phyloP scores from a whole-genome alignment of 2,797 vertebrate genomes.

The Chelon labrosus region DNA sequence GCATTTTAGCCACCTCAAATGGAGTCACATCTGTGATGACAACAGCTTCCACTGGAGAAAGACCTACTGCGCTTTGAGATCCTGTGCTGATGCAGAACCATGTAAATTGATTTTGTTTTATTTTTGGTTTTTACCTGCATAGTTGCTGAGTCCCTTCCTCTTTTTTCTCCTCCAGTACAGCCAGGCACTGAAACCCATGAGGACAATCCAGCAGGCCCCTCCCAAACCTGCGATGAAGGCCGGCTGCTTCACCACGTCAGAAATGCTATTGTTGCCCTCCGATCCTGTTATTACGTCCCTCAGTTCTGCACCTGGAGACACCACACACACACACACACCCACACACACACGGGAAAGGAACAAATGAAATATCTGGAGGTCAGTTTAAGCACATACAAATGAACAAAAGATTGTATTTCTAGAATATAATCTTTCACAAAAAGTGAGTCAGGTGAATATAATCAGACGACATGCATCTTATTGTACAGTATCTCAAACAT shows the following conservation, averaged over 20 bases:
- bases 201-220: conserved; percentile 97
- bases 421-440: background rate
- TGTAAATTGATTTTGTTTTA: conserved; percentile 67
- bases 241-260: conserved; percentile 96
- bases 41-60: conserved; percentile 54
- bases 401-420: background rate
- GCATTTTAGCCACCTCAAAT: conserved; percentile 70
- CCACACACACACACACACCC: background rate
- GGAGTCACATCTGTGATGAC: conserved; percentile 68
- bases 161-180: conserved; percentile 98
- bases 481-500: conserved; percentile 13
- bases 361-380: conserved; percentile 18
- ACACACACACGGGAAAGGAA: conserved; percentile 7
- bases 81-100: conserved; percentile 58
- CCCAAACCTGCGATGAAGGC: conserved; percentile 97
- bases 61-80: conserved; percentile 55
- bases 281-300: conserved; percentile 93
- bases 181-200: conserved; percentile 99
- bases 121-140: conserved; percentile 88
- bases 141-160: conserved; percentile 98
- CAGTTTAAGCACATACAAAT: conserved; percentile 8
- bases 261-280: conserved; percentile 91
- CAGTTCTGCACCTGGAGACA: conserved; percentile 86
- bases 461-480: background rate
- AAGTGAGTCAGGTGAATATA: conserved; percentile 2